Percentiles rank a stretch among this genome's conserved stretches.
Evolutionary conservation across 2,888 invertebrate species (phyloP).

Genomic region (Perizoma flavofasciatum): DNA sequence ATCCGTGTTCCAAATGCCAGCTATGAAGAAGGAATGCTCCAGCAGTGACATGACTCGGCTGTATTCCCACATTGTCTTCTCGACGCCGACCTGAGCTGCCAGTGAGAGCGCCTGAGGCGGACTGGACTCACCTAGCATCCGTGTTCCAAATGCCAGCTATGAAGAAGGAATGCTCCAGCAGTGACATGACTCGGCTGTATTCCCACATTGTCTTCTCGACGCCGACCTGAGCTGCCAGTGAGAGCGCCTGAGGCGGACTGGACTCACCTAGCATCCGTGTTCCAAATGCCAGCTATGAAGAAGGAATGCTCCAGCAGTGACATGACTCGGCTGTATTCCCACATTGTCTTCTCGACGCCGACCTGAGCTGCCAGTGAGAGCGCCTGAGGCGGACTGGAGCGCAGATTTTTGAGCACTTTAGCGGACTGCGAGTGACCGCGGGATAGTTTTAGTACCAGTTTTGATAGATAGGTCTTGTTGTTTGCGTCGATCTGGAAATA

Average conservation of each 20-base stretch:
- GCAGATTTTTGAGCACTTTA: slow-evolving; percentile 70
- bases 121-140: slow-evolving; percentile 69
- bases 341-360: slow-evolving; percentile 73
- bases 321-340: slow-evolving; percentile 78
- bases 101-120: slow-evolving; percentile 72
- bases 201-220: slow-evolving; percentile 78
- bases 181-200: slow-evolving; percentile 71
- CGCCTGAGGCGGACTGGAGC: slow-evolving; percentile 69
- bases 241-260: slow-evolving; percentile 71
- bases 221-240: slow-evolving; percentile 74
- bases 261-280: slow-evolving; percentile 71
- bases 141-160: slow-evolving; percentile 75
- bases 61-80: slow-evolving; percentile 80
- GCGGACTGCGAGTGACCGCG: slow-evolving; percentile 73
- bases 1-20: slow-evolving; percentile 75
- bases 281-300: slow-evolving; percentile 77
- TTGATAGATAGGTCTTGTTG: slow-evolving; percentile 75
- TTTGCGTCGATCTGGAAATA: slow-evolving; percentile 74
- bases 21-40: slow-evolving; percentile 76
- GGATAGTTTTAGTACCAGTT: slow-evolving; percentile 72
- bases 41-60: slow-evolving; percentile 72
- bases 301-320: slow-evolving; percentile 76
- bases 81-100: slow-evolving; percentile 72
- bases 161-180: slow-evolving; percentile 76
- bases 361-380: slow-evolving; percentile 75